Conservation (phyloP, 2,888 invertebrate genomes). For the Deladenus siricidicola region DNA sequence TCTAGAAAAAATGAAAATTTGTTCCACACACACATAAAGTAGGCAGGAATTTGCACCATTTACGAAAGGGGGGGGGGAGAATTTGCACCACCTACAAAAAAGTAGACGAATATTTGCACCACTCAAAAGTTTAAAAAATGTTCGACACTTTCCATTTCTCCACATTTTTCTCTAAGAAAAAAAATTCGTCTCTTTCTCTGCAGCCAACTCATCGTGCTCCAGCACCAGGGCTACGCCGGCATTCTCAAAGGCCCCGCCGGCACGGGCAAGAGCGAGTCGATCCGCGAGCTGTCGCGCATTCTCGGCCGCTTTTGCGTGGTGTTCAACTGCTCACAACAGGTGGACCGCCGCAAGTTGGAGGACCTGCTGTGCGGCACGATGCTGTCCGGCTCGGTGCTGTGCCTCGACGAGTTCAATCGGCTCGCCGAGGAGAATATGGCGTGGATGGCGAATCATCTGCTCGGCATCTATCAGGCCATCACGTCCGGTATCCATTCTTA, state of each 20-base stretch:
- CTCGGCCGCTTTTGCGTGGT: constrained; percentile 20
- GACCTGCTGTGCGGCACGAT: constrained; percentile 26
- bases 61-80: no score
- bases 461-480: constrained; percentile 28
- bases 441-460: constrained; percentile 25
- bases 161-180: no score
- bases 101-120: no score
- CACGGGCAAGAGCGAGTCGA: constrained; percentile 25
- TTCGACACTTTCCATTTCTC: no score
- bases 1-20: no score
- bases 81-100: no score
- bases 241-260: constrained; percentile 27
- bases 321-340: constrained; percentile 22
- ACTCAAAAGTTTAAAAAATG: no score
- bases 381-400: constrained; percentile 23
- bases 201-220: constrained; percentile 22
- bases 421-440: constrained; percentile 19
- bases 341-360: constrained; percentile 17
- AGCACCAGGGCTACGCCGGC: constrained; percentile 26
- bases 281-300: constrained; percentile 24
- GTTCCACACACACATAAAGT: no score
- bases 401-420: constrained; percentile 29
- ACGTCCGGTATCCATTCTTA: neutral
- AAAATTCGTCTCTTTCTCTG: constrained; percentile 2
- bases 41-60: no score